phyloP scores from a whole-genome alignment of 2,888 invertebrate species.

The Notodonta ziczac region DNA sequence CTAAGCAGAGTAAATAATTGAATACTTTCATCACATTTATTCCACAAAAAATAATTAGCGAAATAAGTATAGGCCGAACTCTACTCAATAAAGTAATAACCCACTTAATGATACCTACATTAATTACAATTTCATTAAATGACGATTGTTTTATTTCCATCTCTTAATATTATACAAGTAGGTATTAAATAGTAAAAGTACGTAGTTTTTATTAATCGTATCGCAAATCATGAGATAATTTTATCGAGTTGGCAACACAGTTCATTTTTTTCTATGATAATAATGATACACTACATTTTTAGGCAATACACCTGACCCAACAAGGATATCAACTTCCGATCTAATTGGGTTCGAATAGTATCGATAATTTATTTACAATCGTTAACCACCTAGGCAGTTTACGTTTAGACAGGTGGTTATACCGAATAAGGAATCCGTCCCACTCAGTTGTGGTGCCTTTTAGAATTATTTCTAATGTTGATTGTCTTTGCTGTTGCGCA shows the following conservation, averaged over 20 bases:
- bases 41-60: no score
- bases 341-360: conserved; percentile 22
- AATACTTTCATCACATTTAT: no score
- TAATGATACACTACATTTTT: not conserved
- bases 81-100: no score
- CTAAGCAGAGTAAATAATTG: no score
- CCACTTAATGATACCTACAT: no score
- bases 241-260: not conserved
- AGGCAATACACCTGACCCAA: conserved; percentile 20
- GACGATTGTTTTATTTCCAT: no score
- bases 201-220: no score
- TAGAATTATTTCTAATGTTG: conserved; percentile 57
- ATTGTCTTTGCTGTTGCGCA: conserved; percentile 87
- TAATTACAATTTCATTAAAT: no score
- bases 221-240: not conserved
- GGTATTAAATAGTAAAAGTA: no score
- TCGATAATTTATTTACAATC: conserved; percentile 38
- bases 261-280: not conserved
- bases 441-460: conserved; percentile 28
- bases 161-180: no score
- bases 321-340: conserved; percentile 30
- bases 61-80: no score
- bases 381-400: conserved; percentile 26
- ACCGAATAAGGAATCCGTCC: conserved; percentile 33
- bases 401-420: conserved; percentile 30